Evolutionary conservation across 2,113 vertebrate species (phyloP), one percentile per base, ranked within the genome.

Genomic region (Mus pahari): DNA sequence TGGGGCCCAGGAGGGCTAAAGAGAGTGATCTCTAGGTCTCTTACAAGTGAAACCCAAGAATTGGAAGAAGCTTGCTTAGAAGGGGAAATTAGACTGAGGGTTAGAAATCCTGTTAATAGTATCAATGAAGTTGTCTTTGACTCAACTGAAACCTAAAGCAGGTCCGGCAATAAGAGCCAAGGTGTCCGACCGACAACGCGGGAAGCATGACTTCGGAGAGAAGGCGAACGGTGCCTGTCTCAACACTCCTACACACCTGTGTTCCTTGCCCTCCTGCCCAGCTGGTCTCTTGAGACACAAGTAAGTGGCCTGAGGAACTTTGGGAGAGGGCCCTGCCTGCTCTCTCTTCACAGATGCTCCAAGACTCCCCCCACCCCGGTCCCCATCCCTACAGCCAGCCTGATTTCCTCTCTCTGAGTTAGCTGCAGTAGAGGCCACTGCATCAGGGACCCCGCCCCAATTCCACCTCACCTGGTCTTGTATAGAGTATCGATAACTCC

Each of bases 131-230:
- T 89, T 90, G 66, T 86, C 79, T 81, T 77, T 48, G 83, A 94
- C 55, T 86, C 28, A 31, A 86, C n/a, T 77, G 68, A 92, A 95
- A 91, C 33, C 71, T 60, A 58, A 28, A 92, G 58, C 68, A 82
- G 83, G 53, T 53, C 19, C 1, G 70, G 79, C 16, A 42, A 5
- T 64, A 68, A 64, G 28, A 45, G 83, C 22, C 74, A 81, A 50
- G 73, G 92, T 39, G 13, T 28, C 70, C 53, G 73, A 91, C 86
- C 93, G 70, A 79, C 13, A 66, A 31, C 71, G 36, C 2, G 28
- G 2, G 28, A 4, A 94, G 82, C n/a, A 78, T 88, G 92, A 87
- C 91, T 97, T 86, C 33, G 66, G 50, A 92, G 92, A 77, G 96
- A 93, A 92, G 12, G 11, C 71, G 48, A 77, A 81, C 31, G 17